A percentile compares a stretch with the other conserved stretches of the same genome.
Evolutionary conservation across 2,113 vertebrate genomes (phyloP).

Genomic region (Orcinus orca): DNA sequence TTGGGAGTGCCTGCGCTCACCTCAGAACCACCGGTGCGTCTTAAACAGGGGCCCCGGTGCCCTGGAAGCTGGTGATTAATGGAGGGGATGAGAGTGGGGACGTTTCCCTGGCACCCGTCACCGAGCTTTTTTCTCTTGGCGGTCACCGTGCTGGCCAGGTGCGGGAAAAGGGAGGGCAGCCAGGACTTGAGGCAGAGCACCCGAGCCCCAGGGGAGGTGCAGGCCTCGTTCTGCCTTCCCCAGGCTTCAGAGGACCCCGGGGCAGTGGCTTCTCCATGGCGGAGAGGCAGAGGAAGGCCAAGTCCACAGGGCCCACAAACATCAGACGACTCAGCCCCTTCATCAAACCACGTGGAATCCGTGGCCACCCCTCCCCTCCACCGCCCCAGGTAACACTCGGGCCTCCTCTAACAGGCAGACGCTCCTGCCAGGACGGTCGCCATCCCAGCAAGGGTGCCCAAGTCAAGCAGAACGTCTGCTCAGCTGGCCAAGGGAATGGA

Average conservation of each 20-base stretch:
- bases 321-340: background rate
- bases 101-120: slow-evolving; percentile 68
- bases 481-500: background rate
- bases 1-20: slow-evolving; percentile 78
- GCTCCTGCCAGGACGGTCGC: accelerated
- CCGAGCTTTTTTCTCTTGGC: slow-evolving; percentile 32
- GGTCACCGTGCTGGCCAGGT: background rate
- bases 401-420: background rate
- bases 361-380: background rate
- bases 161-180: accelerated
- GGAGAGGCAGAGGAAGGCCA: background rate
- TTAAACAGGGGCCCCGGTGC: slow-evolving; percentile 79
- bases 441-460: background rate
- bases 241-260: accelerated
- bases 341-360: background rate
- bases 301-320: accelerated
- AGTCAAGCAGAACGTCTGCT: background rate
- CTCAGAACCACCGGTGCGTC: slow-evolving; percentile 81
- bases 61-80: slow-evolving; percentile 80
- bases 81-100: slow-evolving; percentile 73
- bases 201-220: accelerated
- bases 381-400: accelerated
- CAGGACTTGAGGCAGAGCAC: accelerated
- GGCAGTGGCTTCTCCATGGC: background rate
- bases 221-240: background rate